Evolutionary conservation across 2,888 invertebrate genomes (phyloP).

Genomic region (Onthophagus sagittarius): DNA sequence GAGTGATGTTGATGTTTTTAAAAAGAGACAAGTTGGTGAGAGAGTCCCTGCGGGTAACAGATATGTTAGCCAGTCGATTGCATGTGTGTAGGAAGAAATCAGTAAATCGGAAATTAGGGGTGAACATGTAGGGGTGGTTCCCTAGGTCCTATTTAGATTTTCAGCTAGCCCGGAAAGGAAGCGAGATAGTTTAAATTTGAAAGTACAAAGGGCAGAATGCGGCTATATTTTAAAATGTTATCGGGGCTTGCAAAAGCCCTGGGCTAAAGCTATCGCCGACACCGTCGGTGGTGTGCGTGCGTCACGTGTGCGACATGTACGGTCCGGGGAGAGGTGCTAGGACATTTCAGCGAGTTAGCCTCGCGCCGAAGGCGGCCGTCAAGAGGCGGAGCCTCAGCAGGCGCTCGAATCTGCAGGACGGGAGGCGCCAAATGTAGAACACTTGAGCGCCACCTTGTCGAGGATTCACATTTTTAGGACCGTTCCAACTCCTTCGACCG

Average conservation of each 20-base stretch:
- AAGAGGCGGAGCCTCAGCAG: conserved; percentile 41
- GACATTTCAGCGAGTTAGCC: conserved; percentile 37
- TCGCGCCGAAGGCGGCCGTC: conserved; percentile 43
- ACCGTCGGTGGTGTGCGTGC: conserved; percentile 1
- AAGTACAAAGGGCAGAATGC: conserved; percentile 38
- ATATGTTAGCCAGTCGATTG: not conserved
- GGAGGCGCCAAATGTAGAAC: conserved; percentile 28
- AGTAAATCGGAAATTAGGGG: conserved; percentile 1
- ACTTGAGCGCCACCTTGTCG: conserved; percentile 25
- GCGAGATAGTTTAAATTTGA: conserved; percentile 38
- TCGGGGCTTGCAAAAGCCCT: conserved; percentile 29
- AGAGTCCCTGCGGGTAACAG: not conserved
- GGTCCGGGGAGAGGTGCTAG: conserved; percentile 31
- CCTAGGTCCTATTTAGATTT: conserved; percentile 32
- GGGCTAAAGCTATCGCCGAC: not conserved
- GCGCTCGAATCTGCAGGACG: conserved; percentile 27
- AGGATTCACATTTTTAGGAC: conserved; percentile 13
- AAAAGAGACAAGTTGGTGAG: not conserved
- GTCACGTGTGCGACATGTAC: conserved; percentile 23
- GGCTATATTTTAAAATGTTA: conserved; percentile 47
- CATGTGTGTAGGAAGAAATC: not conserved
- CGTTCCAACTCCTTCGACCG: conserved; percentile 4
- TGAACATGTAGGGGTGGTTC: not conserved
- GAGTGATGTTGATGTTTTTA: not conserved
- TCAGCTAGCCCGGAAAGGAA: conserved; percentile 35